Evolutionary conservation across 2,797 vertebrate species (phyloP), one percentile per base, ranked within the genome.

Genomic region (Falco berigora): DNA sequence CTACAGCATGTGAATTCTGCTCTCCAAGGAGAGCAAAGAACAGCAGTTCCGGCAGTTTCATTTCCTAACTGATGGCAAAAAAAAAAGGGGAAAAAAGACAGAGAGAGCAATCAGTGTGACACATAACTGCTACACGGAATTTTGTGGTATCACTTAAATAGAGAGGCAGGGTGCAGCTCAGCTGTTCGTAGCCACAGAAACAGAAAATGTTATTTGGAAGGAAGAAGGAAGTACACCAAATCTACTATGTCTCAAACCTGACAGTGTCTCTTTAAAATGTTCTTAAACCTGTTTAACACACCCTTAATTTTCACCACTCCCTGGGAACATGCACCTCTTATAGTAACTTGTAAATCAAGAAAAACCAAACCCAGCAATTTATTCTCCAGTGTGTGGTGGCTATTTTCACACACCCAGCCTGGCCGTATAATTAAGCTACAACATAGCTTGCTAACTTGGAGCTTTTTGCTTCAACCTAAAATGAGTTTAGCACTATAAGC

Each of bases 271-370:
- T 96, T 93, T 93, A 94, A 94, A 96, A 97, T 94, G 91, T 93
- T 76, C 91, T 90, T 96, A 68, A 96, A 92, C 92, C 92, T 71
- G 92, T 95, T 96, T 95, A 96, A 95, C 87, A 82, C 81, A 94
- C 96, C 95, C 95, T 40, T 72, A 25, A 77, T 86, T 96, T 96
- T 91, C 42, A 88, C 90, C 79, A 95, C 93, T 97, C 94, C 91
- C 91, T 96, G 83, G 88, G 91, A 93, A 96, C 95, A 91, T 34
- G 56, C 38, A 69, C 66, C 72, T 88, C 74, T 92, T 95, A 93
- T 36, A 94, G 77, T 62, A 97, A 96, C 94, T 94, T 94, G 96
- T 72, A 97, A 95, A 97, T 97, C 95, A 93, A 95, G 95, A 97
- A 97, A 97, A 96, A 96, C 91, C 93, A 80, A 92, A 52, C 89